Percentiles rank a stretch among this genome's conserved stretches.
Evolutionary conservation across 2,797 vertebrate genomes (phyloP).

Genomic region (Acanthurus leucopareius): DNA sequence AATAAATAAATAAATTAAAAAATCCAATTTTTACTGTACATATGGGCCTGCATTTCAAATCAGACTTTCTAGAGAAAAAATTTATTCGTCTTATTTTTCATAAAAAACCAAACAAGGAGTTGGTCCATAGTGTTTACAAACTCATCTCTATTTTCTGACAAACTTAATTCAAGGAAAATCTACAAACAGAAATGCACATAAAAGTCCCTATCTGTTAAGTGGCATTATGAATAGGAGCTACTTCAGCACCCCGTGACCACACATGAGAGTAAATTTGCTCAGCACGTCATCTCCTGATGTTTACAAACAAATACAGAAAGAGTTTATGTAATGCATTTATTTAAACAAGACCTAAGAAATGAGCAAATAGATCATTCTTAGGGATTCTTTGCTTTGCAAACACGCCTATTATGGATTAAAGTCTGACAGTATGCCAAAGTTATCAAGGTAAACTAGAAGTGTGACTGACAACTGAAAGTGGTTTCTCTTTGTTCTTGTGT

Average conservation of each 20-base stretch:
- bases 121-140: conserved; percentile 26
- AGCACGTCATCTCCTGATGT: conserved; percentile 95
- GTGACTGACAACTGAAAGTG: conserved; percentile 87
- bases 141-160: conserved; percentile 27
- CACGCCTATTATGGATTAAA: conserved; percentile 89
- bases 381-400: conserved; percentile 98
- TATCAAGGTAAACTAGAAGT: conserved; percentile 87
- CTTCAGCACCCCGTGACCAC: conserved; percentile 79
- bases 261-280: conserved; percentile 95
- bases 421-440: conserved; percentile 87
- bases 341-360: conserved; percentile 97
- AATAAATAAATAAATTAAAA: background rate
- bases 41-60: background rate
- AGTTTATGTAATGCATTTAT: conserved; percentile 98
- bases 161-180: conserved; percentile 31
- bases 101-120: conserved; percentile 9
- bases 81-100: background rate
- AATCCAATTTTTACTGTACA: conserved; percentile 4
- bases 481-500: conserved; percentile 82
- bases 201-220: conserved; percentile 41
- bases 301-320: conserved; percentile 97
- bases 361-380: conserved; percentile 98
- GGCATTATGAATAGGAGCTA: conserved; percentile 60
- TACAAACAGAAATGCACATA: conserved; percentile 26
- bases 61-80: background rate